Evolutionary conservation across 1,140 invertebrate species (phyloP).

Genomic region (Calliopsis andreniformis): DNA sequence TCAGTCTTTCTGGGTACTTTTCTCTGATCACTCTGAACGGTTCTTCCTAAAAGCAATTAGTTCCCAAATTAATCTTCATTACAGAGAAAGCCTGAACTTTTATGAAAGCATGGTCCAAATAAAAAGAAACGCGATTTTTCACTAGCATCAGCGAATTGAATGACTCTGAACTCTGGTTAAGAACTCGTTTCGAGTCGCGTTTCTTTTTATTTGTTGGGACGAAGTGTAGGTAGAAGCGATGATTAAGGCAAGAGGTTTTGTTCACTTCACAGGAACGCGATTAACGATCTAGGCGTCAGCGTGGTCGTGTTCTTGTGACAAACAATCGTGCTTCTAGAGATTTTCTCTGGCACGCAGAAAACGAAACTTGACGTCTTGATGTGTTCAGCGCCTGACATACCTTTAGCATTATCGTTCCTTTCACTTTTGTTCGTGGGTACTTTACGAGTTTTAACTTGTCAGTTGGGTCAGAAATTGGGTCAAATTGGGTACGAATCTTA

Average conservation of each 20-base stretch:
- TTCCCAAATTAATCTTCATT: not conserved
- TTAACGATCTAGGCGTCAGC: not conserved
- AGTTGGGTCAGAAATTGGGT: not conserved
- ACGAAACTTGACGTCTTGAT: not conserved
- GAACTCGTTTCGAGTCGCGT: too few species aligned
- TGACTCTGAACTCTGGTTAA: not conserved
- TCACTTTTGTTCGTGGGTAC: slow-evolving; percentile 11
- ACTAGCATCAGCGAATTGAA: too few species aligned
- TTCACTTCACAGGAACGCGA: too few species aligned
- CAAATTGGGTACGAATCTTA: too few species aligned
- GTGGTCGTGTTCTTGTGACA: not conserved
- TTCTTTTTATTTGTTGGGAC: not conserved
- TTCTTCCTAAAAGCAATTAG: slow-evolving; percentile 75
- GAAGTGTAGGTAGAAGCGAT: too few species aligned
- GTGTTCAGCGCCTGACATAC: slow-evolving; percentile 6
- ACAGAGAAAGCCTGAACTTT: not conserved
- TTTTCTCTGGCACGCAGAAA: slow-evolving; percentile 1
- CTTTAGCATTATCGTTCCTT: not conserved
- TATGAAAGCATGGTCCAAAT: too few species aligned
- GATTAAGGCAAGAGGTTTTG: not conserved
- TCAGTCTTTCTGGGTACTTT: slow-evolving; percentile 74
- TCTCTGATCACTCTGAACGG: slow-evolving; percentile 80
- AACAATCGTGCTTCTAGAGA: not conserved
- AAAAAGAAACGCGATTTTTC: too few species aligned
- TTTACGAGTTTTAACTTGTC: not conserved